Conservation (phyloP, 2,113 vertebrate genomes). For the Xenus cinereus region DNA sequence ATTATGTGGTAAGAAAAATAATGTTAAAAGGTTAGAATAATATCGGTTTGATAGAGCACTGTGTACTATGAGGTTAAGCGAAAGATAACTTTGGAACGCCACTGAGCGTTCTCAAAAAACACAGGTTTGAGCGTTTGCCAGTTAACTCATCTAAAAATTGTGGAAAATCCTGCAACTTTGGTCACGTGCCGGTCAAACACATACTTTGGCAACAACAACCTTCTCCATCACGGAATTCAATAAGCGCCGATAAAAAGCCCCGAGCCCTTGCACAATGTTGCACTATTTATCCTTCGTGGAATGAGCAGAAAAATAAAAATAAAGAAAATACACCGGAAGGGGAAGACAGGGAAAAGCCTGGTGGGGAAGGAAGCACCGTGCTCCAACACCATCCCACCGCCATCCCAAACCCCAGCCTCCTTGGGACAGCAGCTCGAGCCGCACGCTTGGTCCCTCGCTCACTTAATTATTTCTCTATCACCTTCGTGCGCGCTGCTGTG, state of each 20-base stretch:
- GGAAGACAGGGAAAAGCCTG: not conserved
- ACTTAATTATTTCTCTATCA: not conserved
- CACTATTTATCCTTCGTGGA: not conserved
- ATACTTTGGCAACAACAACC: not conserved
- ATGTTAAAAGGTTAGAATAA: constrained; percentile 42
- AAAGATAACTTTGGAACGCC: not conserved
- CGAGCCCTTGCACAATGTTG: not conserved
- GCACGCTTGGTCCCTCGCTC: not conserved
- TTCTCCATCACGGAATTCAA: not conserved
- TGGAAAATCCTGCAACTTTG: not conserved
- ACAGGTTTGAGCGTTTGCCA: not conserved
- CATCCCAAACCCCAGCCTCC: not conserved
- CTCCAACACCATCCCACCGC: not conserved
- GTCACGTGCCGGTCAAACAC: not conserved
- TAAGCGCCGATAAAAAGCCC: not conserved
- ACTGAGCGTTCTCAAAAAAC: not conserved
- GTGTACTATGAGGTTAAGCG: not conserved
- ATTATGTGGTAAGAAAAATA: not conserved
- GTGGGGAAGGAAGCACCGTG: not conserved
- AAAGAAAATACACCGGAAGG: not conserved
- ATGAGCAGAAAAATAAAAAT: not conserved
- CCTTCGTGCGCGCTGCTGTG: accelerated
- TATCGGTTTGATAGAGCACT: not conserved
- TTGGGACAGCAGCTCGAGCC: not conserved
- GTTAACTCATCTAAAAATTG: not conserved